These are phyloP conservation scores for Megaptera novaeangliae DNA, from an alignment of 2,113 vertebrate species.

Conservation along the genomic window DNA sequence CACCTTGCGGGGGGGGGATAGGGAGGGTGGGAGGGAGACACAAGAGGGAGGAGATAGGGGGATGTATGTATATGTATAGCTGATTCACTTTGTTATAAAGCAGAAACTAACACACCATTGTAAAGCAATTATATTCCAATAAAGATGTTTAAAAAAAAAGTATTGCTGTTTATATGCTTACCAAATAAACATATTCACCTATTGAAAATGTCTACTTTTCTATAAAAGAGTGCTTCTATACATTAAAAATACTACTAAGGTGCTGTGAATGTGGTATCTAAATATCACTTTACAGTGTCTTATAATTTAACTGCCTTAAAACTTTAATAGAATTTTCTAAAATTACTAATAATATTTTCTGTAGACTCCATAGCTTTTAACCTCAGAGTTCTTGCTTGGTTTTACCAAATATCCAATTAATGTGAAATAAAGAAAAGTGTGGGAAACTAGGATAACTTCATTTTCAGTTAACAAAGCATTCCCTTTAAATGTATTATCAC, in stretches of 20 bases:
- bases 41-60: no score
- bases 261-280: not conserved
- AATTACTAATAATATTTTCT: not conserved
- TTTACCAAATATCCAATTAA: not conserved
- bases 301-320: not conserved
- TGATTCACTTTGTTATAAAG: no score
- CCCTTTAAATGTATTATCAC: not conserved
- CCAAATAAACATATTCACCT: not conserved
- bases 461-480: not conserved
- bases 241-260: not conserved
- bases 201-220: not conserved
- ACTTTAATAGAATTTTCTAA: not conserved
- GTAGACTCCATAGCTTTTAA: not conserved
- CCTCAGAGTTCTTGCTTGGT: not conserved
- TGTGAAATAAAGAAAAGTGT: not conserved
- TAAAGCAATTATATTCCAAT: no score
- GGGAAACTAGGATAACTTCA: not conserved
- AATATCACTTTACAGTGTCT: not conserved
- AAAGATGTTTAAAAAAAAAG: not conserved
- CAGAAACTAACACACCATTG: no score
- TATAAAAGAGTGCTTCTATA: not conserved
- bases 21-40: no score
- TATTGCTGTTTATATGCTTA: not conserved
- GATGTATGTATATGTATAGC: no score
- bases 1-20: fast-evolving